Evolutionary conservation across 2,888 invertebrate species (phyloP), one percentile per base, ranked within the genome.

Genomic region (Pachliopta kotzebuea): DNA sequence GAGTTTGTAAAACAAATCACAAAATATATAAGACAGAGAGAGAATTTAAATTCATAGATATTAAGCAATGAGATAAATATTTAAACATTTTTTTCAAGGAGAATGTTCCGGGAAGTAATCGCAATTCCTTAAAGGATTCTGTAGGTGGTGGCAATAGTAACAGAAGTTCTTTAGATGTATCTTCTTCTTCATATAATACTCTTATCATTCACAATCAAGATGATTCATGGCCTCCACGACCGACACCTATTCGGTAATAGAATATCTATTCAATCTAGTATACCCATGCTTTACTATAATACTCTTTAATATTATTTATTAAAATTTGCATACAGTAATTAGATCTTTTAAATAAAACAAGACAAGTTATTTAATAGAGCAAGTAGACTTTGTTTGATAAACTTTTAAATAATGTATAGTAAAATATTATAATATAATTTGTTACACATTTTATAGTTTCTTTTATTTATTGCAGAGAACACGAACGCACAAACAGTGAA

Each of bases 151-250:
- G 86, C 18, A 92, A 90, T 74, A 94, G 94, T 60, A 94, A 94
- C 76, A 87, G 94, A 64, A 94, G 94, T 73, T 94, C 94, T 29
- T 84, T 95, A 73, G 95, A 96, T 80, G 95, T 95, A 6, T 95
- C 95, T 31, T 95, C 95, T 11, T 95, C 96, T 62, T 95, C 96
- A 3, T 96, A 96, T 79, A 96, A 96, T 78, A 96, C 96, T 18
- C 93, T 97, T 56, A 96, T 96, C 71, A 96, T 97, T 76, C 96
- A 96, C 80, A 95, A 94, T 68, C 93, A 93, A 72, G 95, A 95
- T 76, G 95, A 95, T 76, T 93, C 94, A 20, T 95, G 95, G 95
- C 93, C 94, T 62, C 94, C 88, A 1, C 76, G 91, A 72, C 91
- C 89, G 18, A 88, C 90, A 3, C 88, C 90, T 61, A 90, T 91